phyloP scores from a whole-genome alignment of 2,113 vertebrate genomes.

The Odocoileus virginianus region DNA sequence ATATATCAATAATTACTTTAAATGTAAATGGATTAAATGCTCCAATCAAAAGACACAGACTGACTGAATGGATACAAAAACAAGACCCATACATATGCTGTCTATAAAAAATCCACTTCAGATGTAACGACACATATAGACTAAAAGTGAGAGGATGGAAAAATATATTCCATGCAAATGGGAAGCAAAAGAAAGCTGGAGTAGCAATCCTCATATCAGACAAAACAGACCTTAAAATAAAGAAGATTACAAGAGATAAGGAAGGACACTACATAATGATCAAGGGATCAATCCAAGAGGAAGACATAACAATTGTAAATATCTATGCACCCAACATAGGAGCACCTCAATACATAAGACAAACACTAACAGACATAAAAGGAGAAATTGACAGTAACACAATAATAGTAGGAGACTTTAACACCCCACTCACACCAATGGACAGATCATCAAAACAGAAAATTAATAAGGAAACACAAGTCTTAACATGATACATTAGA shows the following conservation, averaged over 20 bases:
- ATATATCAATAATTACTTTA: not conserved
- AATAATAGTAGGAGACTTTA: too few relatives aligned
- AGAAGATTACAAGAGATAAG: not conserved
- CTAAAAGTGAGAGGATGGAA: not conserved
- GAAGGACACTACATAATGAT: too few relatives aligned
- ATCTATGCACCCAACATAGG: too few relatives aligned
- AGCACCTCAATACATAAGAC: too few relatives aligned
- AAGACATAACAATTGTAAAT: too few relatives aligned
- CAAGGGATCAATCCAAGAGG: too few relatives aligned
- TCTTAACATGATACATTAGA: too few relatives aligned
- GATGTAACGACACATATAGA: not conserved
- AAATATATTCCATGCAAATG: not conserved
- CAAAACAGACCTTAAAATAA: not conserved
- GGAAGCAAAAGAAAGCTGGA: not conserved
- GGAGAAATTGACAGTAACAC: too few relatives aligned
- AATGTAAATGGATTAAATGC: not conserved
- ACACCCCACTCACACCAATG: too few relatives aligned
- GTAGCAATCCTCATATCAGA: not conserved
- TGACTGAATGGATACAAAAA: not conserved
- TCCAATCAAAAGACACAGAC: not conserved
- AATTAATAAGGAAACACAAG: too few relatives aligned
- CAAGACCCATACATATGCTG: not conserved
- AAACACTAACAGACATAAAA: too few relatives aligned
- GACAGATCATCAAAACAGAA: too few relatives aligned
- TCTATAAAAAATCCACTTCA: not conserved